phyloP scores from a whole-genome alignment of 2,797 vertebrate species.

The Nyctibius grandis region DNA sequence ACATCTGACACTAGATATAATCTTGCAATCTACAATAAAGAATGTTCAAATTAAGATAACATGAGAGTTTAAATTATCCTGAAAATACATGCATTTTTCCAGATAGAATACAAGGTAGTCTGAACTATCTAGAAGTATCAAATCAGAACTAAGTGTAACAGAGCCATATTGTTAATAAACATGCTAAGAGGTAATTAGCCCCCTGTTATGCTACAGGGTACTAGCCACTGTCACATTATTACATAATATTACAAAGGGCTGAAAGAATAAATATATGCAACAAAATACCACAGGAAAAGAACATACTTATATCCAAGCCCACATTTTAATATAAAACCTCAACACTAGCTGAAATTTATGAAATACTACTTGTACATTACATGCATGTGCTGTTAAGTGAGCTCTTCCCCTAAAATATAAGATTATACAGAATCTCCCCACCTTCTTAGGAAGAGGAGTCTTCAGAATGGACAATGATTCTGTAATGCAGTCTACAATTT shows the following conservation, averaged over 20 bases:
- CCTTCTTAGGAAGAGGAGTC: slow-evolving; percentile 98
- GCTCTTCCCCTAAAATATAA: neutral
- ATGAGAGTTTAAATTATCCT: neutral
- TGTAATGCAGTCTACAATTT: slow-evolving; percentile 95
- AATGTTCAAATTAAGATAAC: neutral
- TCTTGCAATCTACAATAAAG: slow-evolving; percentile 88
- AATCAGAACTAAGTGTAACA: neutral
- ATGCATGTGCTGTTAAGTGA: neutral
- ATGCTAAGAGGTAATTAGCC: neutral
- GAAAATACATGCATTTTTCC: neutral
- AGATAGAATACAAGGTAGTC: neutral
- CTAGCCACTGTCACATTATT: neutral
- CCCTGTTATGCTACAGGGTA: neutral
- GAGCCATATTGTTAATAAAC: neutral
- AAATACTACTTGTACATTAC: neutral
- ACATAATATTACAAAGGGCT: neutral
- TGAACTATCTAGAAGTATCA: neutral
- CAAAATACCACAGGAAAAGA: neutral
- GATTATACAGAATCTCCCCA: slow-evolving; percentile 16
- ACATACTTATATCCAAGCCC: neutral
- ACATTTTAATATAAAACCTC: neutral
- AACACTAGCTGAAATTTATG: neutral
- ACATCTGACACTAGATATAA: slow-evolving; percentile 98
- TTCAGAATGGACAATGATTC: slow-evolving; percentile 97
- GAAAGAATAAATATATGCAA: neutral